Evolutionary conservation across 1,140 invertebrate species (phyloP), one percentile per base, ranked within the genome.

Genomic region (Drosophila funebris): DNA sequence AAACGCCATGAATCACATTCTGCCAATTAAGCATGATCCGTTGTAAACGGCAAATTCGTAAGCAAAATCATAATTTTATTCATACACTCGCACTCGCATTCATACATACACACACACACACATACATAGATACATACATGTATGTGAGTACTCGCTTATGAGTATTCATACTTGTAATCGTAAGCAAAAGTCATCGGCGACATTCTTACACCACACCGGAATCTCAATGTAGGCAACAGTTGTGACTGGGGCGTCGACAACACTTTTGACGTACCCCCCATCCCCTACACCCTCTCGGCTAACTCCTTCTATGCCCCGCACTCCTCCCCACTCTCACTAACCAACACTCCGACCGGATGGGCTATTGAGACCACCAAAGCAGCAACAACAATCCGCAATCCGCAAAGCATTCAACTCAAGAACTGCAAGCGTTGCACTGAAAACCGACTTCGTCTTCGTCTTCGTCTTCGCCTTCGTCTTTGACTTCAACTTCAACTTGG

Each of bases 141-240:
- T 50, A 14, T 22, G 22, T 22, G 22, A 22, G 22, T 9, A 9
- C 9, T 9, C 9, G 31, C 3, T 14, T 22, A 4, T 11, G 16
- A n/a, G 46, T 50, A 50, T 29, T 29, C 31, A 13, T 33, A 33
- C 14, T 31, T 44, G 27, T 44, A 44, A 9, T 44, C 43, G 43
- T 60, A 36, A 70, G 62, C 57, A 71, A 77, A 70, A 70, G 57
- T 24, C 73, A 61, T 64, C 57, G 16, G 80, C 71, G 81, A 83
- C 81, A 87, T 85, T 85, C 81, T 87, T 85, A 82, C 82, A 87
- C 82, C 83, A 85, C 78, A 75, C 82, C 83, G 83, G 82, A 88
- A 87, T 87, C 76, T 73, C 54, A 87, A 78, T 85, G 81, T 85
- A 87, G 81, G 80, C 81, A 82, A 79, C 83, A 78, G 76, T 88